Base-by-base conservation (phyloP, 2,797 vertebrate genomes). In the Alosa sapidissima region DNA sequence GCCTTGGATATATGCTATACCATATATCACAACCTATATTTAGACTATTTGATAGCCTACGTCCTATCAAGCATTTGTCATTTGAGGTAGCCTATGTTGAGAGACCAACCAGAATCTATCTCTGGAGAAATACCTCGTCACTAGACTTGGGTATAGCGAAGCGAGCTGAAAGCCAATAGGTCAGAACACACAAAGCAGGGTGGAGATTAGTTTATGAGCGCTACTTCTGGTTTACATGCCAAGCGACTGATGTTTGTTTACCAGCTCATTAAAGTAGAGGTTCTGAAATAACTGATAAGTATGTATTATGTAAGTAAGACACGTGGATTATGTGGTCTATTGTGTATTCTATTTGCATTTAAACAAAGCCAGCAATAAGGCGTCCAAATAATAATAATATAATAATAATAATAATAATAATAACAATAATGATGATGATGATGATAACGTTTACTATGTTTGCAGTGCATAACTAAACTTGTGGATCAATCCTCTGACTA, bases 11-110 rank as follows among this genome's bases (percentile, higher is more conserved):
- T 45, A 75, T 36, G 14, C 36, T 45, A 78, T 72, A 16, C 21
- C 36, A 78, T 72, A 75, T 41, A 41, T 47, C 72, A 47, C 41
- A 47, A 47, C 16, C 72, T 78, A 78, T 47, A 78, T 78, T 78
- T 78, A 78, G 72, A 7, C 14, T 1, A 1, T 47, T 47, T 78
- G 72, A 78, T 47, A 28, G 28, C 28, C 28, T 28, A 78, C 13
- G 41, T 7, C 36, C 41, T 78, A 47, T 78, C 72, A 78, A 45
- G 72, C 16, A 7, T 16, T 45, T 78, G 72, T 47, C 19, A 47
- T 47, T 78, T 47, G 36, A 78, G 36, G 72, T 78, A 78, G 68
- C 13, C 36, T 14, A 72, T 72, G 68, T 19, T 19, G 72, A 78
- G 72, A 62, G n/a, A 62, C 72, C 41, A 78, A 78, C 36, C 14